phyloP scores from a whole-genome alignment of 2,113 vertebrate genomes.

The Picathartes gymnocephalus region DNA sequence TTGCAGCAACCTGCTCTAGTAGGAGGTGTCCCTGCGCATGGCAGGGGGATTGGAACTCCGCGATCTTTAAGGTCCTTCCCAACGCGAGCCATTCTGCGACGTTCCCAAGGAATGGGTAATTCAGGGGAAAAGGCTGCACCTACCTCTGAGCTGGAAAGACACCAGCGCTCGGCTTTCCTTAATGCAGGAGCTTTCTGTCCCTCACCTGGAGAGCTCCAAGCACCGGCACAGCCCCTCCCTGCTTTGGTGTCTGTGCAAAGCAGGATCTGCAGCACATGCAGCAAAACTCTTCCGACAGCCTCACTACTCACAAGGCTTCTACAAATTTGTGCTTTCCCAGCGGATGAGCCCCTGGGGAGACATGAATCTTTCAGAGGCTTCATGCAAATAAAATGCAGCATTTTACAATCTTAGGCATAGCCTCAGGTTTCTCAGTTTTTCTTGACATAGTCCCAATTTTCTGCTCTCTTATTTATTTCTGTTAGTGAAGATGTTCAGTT shows the following conservation, averaged over 20 bases:
- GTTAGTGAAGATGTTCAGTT: slow-evolving; percentile 18
- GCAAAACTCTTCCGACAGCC: neutral
- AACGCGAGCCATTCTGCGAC: fast-evolving
- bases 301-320: neutral
- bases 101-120: neutral
- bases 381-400: slow-evolving; percentile 28
- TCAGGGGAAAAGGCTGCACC: neutral
- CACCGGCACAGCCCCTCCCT: neutral
- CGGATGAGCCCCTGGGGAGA: neutral
- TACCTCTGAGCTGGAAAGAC: neutral
- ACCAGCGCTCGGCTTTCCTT: fast-evolving
- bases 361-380: slow-evolving; percentile 22
- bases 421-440: slow-evolving; percentile 39
- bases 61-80: neutral
- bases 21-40: neutral
- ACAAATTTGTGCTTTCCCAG: neutral
- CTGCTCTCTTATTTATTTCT: slow-evolving; percentile 19
- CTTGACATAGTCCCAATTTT: slow-evolving; percentile 40
- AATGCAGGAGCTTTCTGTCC: neutral
- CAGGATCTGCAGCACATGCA: neutral
- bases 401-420: neutral
- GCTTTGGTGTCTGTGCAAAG: neutral
- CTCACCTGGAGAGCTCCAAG: neutral
- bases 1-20: fast-evolving
- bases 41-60: neutral